Evolutionary conservation across 2,113 vertebrate genomes (phyloP).

Genomic region (Silurus glanis): DNA sequence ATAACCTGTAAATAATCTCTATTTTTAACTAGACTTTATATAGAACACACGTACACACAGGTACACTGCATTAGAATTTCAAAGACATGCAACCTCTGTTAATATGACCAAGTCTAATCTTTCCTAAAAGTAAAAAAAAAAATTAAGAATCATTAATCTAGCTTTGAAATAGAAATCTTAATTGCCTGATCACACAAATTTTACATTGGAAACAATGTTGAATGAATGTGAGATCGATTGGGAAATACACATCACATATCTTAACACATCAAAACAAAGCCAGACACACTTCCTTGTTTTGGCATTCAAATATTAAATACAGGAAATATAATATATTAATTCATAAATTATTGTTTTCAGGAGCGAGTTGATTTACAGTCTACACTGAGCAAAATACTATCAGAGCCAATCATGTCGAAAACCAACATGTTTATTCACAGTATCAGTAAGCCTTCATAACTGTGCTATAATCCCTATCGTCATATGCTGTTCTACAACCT

Average conservation of each 20-base stretch:
- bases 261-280: neutral
- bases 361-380: neutral
- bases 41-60: neutral
- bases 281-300: neutral
- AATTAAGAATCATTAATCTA: neutral
- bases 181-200: neutral
- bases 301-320: neutral
- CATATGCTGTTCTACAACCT: neutral
- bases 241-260: neutral
- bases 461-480: neutral
- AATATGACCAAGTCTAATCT: neutral
- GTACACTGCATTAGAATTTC: neutral
- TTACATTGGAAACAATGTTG: neutral
- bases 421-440: neutral
- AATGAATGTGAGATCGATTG: neutral
- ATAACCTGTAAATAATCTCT: neutral
- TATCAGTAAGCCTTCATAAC: neutral
- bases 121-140: neutral
- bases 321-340: neutral
- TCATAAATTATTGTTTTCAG: neutral
- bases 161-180: neutral
- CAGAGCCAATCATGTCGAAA: neutral
- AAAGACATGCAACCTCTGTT: too few relatives aligned
- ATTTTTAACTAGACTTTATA: neutral
- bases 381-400: neutral